A percentile compares a stretch with the other conserved stretches of the same genome.
Evolutionary conservation across 2,888 invertebrate species (phyloP).

Genomic region (Hetaerina titia): DNA sequence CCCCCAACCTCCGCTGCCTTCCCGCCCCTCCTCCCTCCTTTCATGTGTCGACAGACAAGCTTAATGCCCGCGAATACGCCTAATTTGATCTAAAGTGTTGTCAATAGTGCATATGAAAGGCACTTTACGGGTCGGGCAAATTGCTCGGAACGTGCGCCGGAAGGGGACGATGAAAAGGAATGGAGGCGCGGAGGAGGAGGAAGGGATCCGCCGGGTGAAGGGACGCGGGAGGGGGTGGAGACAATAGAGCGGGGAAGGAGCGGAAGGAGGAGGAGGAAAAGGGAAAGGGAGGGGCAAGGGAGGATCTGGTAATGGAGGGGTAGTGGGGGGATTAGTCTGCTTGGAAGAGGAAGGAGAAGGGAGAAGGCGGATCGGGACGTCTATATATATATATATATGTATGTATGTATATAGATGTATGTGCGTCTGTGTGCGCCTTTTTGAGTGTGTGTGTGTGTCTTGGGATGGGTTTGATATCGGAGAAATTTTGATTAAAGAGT

Average conservation of each 20-base stretch:
- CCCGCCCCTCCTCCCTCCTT: slow-evolving; percentile 21
- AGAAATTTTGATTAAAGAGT: background rate
- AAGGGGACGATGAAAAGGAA: background rate
- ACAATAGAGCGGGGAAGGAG: background rate
- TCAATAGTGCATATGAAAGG: slow-evolving; percentile 68
- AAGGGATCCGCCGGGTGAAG: background rate
- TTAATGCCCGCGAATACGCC: slow-evolving; percentile 68
- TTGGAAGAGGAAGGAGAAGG: too few species aligned
- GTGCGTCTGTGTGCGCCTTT: too few species aligned
- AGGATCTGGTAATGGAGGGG: background rate
- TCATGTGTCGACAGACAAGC: slow-evolving; percentile 68
- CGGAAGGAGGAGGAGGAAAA: background rate
- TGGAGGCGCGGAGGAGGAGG: background rate
- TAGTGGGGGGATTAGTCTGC: too few species aligned
- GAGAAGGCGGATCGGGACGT: too few species aligned
- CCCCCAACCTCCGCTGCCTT: background rate
- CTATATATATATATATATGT: too few species aligned
- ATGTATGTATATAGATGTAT: too few species aligned
- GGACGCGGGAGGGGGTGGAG: background rate
- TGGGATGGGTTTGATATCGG: slow-evolving; percentile 17
- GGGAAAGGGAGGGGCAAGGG: background rate
- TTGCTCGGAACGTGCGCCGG: slow-evolving; percentile 67
- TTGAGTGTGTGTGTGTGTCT: too few species aligned
- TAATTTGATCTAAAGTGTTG: slow-evolving; percentile 69
- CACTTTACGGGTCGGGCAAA: slow-evolving; percentile 67